Evolutionary conservation across 30 jellyfish, hydroid and myxozoan species (phyloP).

Genomic region (Hydra vulgaris): DNA sequence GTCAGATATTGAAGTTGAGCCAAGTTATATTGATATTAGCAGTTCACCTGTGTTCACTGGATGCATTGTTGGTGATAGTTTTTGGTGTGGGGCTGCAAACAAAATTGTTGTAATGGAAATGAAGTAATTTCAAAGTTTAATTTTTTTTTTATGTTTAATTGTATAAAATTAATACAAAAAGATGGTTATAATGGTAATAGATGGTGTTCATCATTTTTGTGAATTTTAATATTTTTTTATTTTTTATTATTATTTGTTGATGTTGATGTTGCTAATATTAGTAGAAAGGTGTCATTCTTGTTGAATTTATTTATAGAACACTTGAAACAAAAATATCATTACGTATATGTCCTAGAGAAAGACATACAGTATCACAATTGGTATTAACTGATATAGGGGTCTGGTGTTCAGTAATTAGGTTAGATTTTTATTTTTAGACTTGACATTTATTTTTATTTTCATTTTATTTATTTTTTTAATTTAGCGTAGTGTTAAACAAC

Average conservation of each 20-base stretch:
- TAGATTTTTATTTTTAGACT: background rate
- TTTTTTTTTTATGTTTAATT: too few species aligned
- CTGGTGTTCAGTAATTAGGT: slow-evolving; percentile 91
- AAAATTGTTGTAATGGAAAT: slow-evolving; percentile 56
- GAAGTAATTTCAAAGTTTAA: slow-evolving; percentile 52
- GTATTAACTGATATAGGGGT: slow-evolving; percentile 58
- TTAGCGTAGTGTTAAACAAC: too few species aligned
- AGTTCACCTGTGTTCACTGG: slow-evolving; percentile 90
- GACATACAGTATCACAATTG: slow-evolving; percentile 74
- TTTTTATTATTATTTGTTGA: background rate
- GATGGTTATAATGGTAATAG: too few species aligned
- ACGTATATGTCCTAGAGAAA: slow-evolving; percentile 59
- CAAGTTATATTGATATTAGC: slow-evolving; percentile 69
- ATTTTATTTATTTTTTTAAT: background rate
- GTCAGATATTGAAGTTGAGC: slow-evolving; percentile 32
- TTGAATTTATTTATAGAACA: slow-evolving; percentile 35
- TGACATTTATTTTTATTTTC: background rate
- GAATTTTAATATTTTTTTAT: too few species aligned
- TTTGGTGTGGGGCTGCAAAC: slow-evolving; percentile 93
- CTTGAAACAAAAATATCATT: slow-evolving; percentile 63
- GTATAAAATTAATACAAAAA: too few species aligned
- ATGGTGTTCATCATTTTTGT: too few species aligned
- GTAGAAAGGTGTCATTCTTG: background rate
- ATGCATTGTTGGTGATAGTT: slow-evolving; percentile 36
- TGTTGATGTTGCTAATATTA: background rate